Conservation (phyloP, 1,140 invertebrate species). For the Leptinotarsa lineolata region DNA sequence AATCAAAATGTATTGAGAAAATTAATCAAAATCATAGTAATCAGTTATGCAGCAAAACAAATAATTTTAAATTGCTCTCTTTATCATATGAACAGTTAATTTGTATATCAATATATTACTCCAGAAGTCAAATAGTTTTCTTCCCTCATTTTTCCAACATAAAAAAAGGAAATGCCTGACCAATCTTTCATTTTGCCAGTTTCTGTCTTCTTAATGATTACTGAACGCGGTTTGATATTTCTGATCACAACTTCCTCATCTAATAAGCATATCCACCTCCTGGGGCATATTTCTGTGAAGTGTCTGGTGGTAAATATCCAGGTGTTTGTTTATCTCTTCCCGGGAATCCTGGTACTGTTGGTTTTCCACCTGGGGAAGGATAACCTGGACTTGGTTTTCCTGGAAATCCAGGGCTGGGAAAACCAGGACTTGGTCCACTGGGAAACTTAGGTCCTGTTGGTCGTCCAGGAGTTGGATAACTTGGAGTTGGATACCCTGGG, state of each 20-base stretch:
- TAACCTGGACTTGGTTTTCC: conserved; percentile 25
- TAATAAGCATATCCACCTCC: conserved; percentile 64
- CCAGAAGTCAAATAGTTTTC: too few relatives aligned
- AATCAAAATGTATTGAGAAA: too few relatives aligned
- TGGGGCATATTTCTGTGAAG: conserved; percentile 48
- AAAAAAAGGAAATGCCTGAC: too few relatives aligned
- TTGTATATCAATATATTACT: too few relatives aligned
- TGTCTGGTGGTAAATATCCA: conserved; percentile 30
- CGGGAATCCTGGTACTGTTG: neutral
- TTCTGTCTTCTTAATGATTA: too few relatives aligned
- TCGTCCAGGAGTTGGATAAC: conserved; percentile 12
- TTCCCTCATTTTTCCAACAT: too few relatives aligned
- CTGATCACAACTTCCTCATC: conserved; percentile 19
- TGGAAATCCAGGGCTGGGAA: conserved; percentile 24
- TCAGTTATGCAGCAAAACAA: too few relatives aligned
- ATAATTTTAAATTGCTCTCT: too few relatives aligned
- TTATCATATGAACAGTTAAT: too few relatives aligned
- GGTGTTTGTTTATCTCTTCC: neutral
- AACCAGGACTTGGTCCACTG: conserved; percentile 28
- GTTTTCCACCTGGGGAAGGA: neutral
- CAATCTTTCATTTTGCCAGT: too few relatives aligned
- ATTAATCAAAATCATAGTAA: too few relatives aligned
- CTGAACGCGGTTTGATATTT: too few relatives aligned
- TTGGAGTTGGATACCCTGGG: conserved; percentile 16
- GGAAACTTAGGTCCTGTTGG: conserved; percentile 29